Evolutionary conservation across 2,888 invertebrate species (phyloP), one percentile per base, ranked within the genome.

Genomic region (Anthophora plumipes): DNA sequence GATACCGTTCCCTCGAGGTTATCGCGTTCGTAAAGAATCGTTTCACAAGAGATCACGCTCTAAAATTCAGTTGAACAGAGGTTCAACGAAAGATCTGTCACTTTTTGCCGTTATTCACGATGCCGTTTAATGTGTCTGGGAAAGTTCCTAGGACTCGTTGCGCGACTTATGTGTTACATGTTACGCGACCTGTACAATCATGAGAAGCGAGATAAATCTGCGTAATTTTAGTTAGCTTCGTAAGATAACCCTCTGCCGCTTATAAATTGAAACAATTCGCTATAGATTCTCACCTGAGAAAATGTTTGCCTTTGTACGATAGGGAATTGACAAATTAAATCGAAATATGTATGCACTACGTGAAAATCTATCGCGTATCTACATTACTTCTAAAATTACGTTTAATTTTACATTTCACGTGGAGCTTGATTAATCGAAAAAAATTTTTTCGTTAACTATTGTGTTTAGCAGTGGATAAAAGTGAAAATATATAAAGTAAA

Each of bases 141-240:
- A 86, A 84, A 77, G 80, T 85, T 86, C 52, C 72, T 60, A 31
- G 22, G 39, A 41, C 63, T 73, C 20, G 72, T 73, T 66, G 25
- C 39, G 61, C 63, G 61, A 48, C 43, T 59, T 77, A 14, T 57
- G 50, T 43, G 31, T 31, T 31, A 41, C 67, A 46, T 43, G 73
- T 76, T 77, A 78, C 55, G 72, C 72, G 52, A 12, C 52, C 22
- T 37, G 54, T 66, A 72, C 70, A 85, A 81, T 86, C 72, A 59
- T 72, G 86, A 66, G 81, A 84, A 68, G 64, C 57, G 41, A 73
- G 70, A 59, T 80, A 67, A 63, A 61, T 73, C 70, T 66, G 60
- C 54, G 59, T 41, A 60, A 71, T 41, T 80, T 64, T 25, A 41
- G 60, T 41, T 41, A 48, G 11, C 31, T 37, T 20, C 55, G 9